Evolutionary conservation across 2,113 vertebrate species (phyloP).

Genomic region (Taurulus bubalis): DNA sequence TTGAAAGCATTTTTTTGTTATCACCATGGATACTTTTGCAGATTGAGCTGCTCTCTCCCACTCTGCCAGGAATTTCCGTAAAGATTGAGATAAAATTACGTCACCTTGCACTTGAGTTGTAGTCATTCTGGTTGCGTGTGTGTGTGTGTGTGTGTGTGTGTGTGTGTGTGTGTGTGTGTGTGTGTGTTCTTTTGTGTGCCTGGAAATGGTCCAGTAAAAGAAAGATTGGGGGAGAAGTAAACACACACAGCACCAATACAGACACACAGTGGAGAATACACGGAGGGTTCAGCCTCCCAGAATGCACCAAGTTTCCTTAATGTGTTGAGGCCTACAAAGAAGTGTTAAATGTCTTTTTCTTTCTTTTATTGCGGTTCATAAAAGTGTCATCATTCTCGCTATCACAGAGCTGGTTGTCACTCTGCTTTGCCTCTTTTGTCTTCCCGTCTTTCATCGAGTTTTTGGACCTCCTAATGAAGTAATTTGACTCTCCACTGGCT

Average conservation of each 20-base stretch:
- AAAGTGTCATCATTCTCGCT: slow-evolving; percentile 4
- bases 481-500: slow-evolving; percentile 53
- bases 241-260: neutral
- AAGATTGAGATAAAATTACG: slow-evolving; percentile 13
- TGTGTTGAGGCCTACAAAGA: slow-evolving; percentile 2
- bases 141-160: too few relatives aligned
- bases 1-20: too few relatives aligned
- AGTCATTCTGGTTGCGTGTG: neutral
- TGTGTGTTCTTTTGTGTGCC: neutral
- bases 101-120: neutral
- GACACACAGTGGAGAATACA: neutral
- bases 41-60: neutral
- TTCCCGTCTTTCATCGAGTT: slow-evolving; percentile 19
- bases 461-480: slow-evolving; percentile 47
- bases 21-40: slow-evolving; percentile 11
- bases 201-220: neutral
- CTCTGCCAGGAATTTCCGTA: slow-evolving; percentile 13
- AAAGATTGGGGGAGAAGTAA: neutral
- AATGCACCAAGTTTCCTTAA: neutral
- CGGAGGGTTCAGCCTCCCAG: neutral
- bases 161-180: too few relatives aligned
- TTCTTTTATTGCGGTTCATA: neutral
- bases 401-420: neutral
- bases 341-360: neutral
- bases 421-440: neutral